Evolutionary conservation across 2,113 vertebrate species (phyloP), one percentile per base, ranked within the genome.

Genomic region (Vulpes ferrilata): DNA sequence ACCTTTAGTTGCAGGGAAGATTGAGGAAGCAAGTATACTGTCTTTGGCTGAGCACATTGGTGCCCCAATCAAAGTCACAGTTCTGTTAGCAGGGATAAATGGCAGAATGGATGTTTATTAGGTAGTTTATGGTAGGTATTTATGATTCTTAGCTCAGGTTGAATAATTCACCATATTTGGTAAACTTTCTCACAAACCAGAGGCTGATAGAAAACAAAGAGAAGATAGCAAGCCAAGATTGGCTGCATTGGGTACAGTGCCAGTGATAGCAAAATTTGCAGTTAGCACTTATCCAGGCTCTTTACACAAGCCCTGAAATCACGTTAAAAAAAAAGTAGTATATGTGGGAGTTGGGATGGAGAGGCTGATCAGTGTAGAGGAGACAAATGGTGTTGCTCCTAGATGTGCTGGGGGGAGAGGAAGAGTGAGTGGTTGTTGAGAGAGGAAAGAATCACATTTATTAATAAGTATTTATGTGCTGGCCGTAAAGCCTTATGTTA

Each of bases 61-160:
- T 65, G 32, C 27, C 19, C 30, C 73, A 80, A 0, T 92, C 79
- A 82, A 16, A 64, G 82, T 69, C 38, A 96, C 6, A 80, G 62
- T 86, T 90, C 83, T 88, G 9, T 92, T 95, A 76, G 17, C 19
- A 53, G 48, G 32, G 32, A 38, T 84, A 53, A 87, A 96, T n/a
- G 30, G 22, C 73, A 80, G 59, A 92, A 53, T 74, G 30, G 30
- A 23, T 76, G 43, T 80, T 81, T 81, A 84, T 22, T 88, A 84
- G 62, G 8, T 80, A 76, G 12, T 86, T 88, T 83, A 30, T 23
- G 57, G 55, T 89, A 79, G 62, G 8, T 65, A 23, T 91, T 93
- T 78, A 30, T 92, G 73, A 62, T 32, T 96, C 69, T 90, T 90
- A 81, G 9, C 35, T 32, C 22, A 35, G 30, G 13, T 57, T 93